Evolutionary conservation across 2,797 vertebrate species (phyloP), one percentile per base, ranked within the genome.

Genomic region (Anomalospiza imberbis): DNA sequence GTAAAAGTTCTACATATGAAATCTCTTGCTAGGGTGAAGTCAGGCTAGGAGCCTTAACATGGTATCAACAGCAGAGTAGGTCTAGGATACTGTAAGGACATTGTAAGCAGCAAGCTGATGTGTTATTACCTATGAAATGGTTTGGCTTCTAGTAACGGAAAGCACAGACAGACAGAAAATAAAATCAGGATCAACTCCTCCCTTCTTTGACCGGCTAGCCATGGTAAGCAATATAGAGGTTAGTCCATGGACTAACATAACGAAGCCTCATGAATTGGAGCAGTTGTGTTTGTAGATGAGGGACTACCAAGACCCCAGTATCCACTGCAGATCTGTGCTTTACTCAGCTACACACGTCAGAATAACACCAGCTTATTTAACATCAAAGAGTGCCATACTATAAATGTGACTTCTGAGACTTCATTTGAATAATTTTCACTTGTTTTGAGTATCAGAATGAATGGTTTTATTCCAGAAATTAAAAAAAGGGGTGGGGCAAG

Each of bases 151-250:
- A 72, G 42, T 73, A 88, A 67, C 85, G 13, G 7, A 34, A 82
- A 32, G 17, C 36, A 34, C 1, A 58, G 3, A 72, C 9, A 72
- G 13, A 72, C 15, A 74, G 20, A 70, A 66, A 28, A 34, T 77
- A n/a, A 44, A 31, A 28, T 17, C 3, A 12, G 42, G 24, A 31
- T 83, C 29, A 74, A 10, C 28, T 48, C 51, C 17, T 72, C 16
- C 18, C 9, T 53, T 28, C 61, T 85, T 54, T 53, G 45, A 73
- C 31, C 28, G 36, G 10, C 44, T 60, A 74, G 14, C 36, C 72
- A 26, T 7, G 1, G 8, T 42, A 87, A 29, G 31, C 57, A 10
- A 51, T 8, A 36, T 0, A 57, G 13, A 32, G 1, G 0, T 60
- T 63, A 62, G 50, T 34, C 58, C 22, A 61, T 1, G 3, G 24